These are phyloP conservation scores for Oreotrochilus melanogaster DNA, from an alignment of 2,113 vertebrate genomes.

Conservation along the genomic window DNA sequence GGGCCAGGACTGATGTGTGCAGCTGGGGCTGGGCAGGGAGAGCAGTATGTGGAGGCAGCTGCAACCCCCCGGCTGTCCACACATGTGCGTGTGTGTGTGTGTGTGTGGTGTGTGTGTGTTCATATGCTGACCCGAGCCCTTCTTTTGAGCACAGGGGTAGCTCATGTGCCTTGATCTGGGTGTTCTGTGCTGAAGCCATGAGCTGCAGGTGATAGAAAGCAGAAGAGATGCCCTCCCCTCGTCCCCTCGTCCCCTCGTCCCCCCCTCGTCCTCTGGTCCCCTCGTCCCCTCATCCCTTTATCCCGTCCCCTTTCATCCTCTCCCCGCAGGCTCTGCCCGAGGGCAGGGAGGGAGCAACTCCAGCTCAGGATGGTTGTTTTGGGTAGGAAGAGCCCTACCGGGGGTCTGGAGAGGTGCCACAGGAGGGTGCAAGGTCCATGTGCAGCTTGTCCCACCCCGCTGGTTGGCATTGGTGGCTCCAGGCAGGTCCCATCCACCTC, in stretches of 20 bases:
- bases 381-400: background rate
- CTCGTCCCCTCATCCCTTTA: background rate
- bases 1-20: rapidly evolving
- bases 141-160: background rate
- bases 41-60: background rate
- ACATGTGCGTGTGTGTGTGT: rapidly evolving
- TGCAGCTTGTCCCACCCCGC: background rate
- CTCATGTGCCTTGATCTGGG: rapidly evolving
- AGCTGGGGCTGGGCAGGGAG: background rate
- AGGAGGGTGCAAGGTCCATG: background rate
- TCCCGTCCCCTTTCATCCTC: background rate
- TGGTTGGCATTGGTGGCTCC: background rate
- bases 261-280: background rate
- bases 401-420: background rate
- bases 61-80: background rate
- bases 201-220: background rate
- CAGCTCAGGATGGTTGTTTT: background rate
- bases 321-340: background rate
- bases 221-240: background rate
- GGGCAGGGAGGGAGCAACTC: background rate
- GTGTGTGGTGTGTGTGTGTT: background rate
- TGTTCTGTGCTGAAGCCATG: background rate
- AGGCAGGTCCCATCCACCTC: background rate
- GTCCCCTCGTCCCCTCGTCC: background rate
- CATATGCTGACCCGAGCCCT: background rate